Conservation (phyloP, 2,113 vertebrate genomes). For the Holacanthus passer region DNA sequence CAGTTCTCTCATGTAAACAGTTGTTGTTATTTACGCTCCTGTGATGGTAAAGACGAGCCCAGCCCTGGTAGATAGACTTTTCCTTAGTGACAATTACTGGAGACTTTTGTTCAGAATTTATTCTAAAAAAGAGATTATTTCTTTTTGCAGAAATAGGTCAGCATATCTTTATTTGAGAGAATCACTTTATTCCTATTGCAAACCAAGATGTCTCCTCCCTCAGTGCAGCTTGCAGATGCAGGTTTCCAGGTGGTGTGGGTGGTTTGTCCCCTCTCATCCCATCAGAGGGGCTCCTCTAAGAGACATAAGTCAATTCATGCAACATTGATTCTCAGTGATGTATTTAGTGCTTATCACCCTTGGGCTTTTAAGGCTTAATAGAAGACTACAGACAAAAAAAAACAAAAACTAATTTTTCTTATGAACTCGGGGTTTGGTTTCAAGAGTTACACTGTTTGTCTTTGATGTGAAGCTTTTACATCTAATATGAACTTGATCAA, state of each 20-base stretch:
- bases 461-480: slow-evolving; percentile 45
- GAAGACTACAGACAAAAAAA: slow-evolving; percentile 16
- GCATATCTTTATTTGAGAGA: slow-evolving; percentile 1
- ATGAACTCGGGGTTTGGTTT: slow-evolving; percentile 20
- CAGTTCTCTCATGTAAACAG: slow-evolving; percentile 18
- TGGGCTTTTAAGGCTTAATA: slow-evolving; percentile 6
- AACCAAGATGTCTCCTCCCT: not conserved
- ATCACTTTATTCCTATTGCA: not conserved
- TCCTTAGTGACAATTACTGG: not conserved
- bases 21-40: not conserved
- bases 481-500: slow-evolving; percentile 49
- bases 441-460: slow-evolving; percentile 28
- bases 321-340: slow-evolving; percentile 15
- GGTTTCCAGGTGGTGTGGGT: not conserved
- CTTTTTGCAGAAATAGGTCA: not conserved
- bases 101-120: not conserved
- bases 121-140: not conserved
- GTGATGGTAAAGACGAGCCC: slow-evolving; percentile 3
- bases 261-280: not conserved
- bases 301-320: slow-evolving; percentile 15
- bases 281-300: not conserved
- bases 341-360: not conserved
- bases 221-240: not conserved
- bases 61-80: not conserved
- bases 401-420: slow-evolving; percentile 7